phyloP scores from a whole-genome alignment of 2,797 vertebrate species.

The Mionectes olivaceus region DNA sequence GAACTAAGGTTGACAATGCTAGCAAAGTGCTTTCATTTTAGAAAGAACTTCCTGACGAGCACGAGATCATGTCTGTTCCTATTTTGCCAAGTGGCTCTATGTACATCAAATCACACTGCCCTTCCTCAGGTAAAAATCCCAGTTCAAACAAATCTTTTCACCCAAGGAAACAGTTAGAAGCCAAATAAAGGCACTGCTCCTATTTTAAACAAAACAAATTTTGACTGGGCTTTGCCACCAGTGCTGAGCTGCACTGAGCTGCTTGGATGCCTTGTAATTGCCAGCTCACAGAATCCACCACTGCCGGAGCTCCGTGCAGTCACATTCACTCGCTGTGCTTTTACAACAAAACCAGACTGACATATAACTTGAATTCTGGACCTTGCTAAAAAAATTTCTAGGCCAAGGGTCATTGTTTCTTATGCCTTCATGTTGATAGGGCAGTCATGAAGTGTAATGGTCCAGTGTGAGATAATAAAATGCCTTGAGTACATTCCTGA shows the following conservation, averaged over 20 bases:
- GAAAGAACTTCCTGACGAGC: neutral
- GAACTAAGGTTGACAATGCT: neutral
- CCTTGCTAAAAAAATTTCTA: neutral
- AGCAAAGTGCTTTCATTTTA: neutral
- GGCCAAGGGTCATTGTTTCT: neutral
- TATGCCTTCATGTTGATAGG: neutral
- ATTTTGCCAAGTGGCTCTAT: neutral
- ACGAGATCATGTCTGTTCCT: neutral
- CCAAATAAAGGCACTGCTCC: neutral
- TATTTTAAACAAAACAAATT: neutral
- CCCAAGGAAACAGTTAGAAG: neutral
- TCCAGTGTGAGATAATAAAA: neutral
- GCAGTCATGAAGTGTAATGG: neutral
- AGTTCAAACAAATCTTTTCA: neutral
- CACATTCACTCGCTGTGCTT: rapidly evolving
- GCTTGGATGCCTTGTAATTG: neutral
- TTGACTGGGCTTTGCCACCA: neutral
- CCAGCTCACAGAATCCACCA: neutral
- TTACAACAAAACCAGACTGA: neutral
- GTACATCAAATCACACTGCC: neutral
- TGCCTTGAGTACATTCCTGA: neutral
- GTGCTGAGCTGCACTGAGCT: neutral
- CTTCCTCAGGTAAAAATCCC: neutral
- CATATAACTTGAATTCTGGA: neutral
- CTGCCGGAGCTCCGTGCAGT: rapidly evolving